These are phyloP conservation scores for Drosophila elegans DNA, from an alignment of 1,140 invertebrate species.

Conservation along the genomic window DNA sequence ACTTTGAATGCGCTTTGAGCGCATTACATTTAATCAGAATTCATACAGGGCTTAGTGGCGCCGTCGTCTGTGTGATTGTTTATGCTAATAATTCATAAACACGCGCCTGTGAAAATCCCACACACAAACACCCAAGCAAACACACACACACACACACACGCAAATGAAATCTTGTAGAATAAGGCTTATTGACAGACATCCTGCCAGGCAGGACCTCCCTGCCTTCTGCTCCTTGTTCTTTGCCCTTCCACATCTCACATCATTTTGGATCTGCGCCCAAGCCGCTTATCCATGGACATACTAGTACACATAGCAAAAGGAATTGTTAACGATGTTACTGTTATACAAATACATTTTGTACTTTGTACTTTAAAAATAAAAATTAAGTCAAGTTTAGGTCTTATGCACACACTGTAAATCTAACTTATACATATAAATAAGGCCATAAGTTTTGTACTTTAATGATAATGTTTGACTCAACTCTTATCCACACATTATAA, in stretches of 20 bases:
- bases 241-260: neutral
- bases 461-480: no score
- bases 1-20: conserved; percentile 46
- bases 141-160: conserved; percentile 6
- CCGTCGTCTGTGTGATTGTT: conserved; percentile 22
- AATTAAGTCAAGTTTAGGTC: no score
- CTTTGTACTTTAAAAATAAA: no score
- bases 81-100: conserved; percentile 72
- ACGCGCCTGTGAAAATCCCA: conserved; percentile 61
- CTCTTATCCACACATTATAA: no score
- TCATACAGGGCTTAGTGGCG: conserved; percentile 26
- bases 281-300: conserved; percentile 39
- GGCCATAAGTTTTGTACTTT: no score
- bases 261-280: conserved; percentile 16
- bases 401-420: no score
- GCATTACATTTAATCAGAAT: conserved; percentile 56
- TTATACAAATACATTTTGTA: neutral
- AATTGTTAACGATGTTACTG: neutral
- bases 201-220: conserved; percentile 5
- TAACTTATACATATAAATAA: no score
- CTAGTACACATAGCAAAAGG: conserved; percentile 2
- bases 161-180: conserved; percentile 41
- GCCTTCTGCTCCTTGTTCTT: neutral
- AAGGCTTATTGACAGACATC: conserved; percentile 51
- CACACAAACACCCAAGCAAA: conserved; percentile 36